A percentile compares a stretch with the other conserved stretches of the same genome.
Conservation (phyloP, 1,140 invertebrate species). For the Dendroctonus valens region DNA sequence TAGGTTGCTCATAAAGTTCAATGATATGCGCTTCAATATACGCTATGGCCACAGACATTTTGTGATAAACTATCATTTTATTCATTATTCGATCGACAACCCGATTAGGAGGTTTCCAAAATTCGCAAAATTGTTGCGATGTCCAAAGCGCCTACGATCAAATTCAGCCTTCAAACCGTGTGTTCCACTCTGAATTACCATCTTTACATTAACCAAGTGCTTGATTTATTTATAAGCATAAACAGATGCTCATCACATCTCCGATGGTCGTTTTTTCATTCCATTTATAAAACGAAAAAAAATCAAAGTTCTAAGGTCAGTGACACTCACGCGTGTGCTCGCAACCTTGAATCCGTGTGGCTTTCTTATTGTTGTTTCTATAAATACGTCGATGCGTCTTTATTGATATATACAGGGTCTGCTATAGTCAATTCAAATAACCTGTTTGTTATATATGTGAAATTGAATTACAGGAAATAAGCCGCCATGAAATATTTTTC, state of each 20-base stretch:
- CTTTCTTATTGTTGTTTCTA: conserved; percentile 25
- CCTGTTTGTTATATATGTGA: background rate
- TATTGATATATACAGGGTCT: conserved; percentile 15
- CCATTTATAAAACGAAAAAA: conserved; percentile 27
- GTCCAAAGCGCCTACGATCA: background rate
- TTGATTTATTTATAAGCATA: conserved; percentile 32
- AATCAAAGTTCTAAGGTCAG: conserved; percentile 27
- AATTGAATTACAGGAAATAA: conserved; percentile 1
- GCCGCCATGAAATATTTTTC: background rate
- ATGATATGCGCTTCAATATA: too few species aligned
- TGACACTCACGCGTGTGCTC: conserved; percentile 27
- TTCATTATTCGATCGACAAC: too few species aligned
- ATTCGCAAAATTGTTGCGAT: too few species aligned
- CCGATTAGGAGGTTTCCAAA: too few species aligned
- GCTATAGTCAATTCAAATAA: background rate
- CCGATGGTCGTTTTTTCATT: conserved; percentile 28
- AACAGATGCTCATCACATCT: conserved; percentile 31
- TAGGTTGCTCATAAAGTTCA: too few species aligned
- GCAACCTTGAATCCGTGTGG: conserved; percentile 25
- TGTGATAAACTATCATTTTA: too few species aligned
- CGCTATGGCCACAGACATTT: too few species aligned
- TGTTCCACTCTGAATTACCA: conserved; percentile 30
- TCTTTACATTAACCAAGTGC: conserved; percentile 15
- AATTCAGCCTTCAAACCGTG: conserved; percentile 24
- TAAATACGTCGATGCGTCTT: conserved; percentile 12